Evolutionary conservation across 2,113 vertebrate species (phyloP).

Genomic region (Cacatua alba): DNA sequence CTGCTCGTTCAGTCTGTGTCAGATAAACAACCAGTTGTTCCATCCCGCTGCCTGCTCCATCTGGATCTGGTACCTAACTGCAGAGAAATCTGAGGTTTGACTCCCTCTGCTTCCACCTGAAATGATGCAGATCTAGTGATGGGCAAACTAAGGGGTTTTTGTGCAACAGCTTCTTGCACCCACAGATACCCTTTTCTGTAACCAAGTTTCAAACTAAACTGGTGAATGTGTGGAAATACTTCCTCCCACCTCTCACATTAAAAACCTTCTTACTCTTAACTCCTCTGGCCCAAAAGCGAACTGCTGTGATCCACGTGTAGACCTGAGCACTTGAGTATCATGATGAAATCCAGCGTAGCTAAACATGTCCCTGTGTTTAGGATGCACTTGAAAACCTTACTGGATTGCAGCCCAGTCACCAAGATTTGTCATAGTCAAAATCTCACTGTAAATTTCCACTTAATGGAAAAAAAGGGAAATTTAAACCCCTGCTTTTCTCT

Average conservation of each 20-base stretch:
- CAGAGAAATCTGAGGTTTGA: neutral
- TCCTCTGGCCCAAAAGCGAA: neutral
- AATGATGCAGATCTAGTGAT: neutral
- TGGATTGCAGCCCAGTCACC: neutral
- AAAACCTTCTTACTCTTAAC: neutral
- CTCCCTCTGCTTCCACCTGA: neutral
- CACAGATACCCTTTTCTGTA: neutral
- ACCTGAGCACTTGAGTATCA: neutral
- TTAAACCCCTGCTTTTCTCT: neutral
- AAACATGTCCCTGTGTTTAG: neutral
- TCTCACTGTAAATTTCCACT: neutral
- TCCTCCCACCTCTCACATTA: neutral
- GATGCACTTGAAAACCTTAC: neutral
- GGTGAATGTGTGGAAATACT: neutral
- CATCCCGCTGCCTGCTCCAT: neutral
- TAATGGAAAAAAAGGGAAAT: neutral
- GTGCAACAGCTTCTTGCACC: neutral
- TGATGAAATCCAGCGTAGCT: neutral
- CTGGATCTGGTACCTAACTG: neutral
- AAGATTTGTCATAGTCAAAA: neutral
- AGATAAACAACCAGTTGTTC: neutral
- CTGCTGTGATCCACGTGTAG: accelerated
- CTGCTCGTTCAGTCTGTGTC: neutral
- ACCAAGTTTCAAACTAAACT: neutral
- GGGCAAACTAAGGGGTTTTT: neutral